phyloP scores from a whole-genome alignment of 1,140 invertebrate species.

The Aphelinus atriplicis region DNA sequence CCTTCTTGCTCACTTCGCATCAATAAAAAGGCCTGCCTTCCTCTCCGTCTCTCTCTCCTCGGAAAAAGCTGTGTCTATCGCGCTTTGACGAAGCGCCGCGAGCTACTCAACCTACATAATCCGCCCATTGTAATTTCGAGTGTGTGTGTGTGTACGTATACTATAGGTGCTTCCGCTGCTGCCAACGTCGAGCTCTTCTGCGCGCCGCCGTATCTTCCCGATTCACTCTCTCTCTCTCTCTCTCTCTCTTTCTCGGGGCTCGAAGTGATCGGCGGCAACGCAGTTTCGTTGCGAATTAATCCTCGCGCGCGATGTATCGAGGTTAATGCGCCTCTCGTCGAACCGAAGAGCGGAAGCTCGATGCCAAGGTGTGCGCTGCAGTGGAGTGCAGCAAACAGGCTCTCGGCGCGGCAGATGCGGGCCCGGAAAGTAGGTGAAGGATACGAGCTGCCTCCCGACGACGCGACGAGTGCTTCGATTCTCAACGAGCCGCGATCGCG shows the following conservation, averaged over 20 bases:
- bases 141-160: no score
- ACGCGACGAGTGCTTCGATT: no score
- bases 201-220: not conserved
- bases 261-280: slow-evolving; percentile 2
- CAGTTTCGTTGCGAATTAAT: slow-evolving; percentile 14
- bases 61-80: slow-evolving; percentile 15
- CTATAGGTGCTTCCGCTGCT: no score
- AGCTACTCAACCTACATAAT: slow-evolving; percentile 35
- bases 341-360: no score
- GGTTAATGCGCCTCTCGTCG: slow-evolving; percentile 24
- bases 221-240: not conserved
- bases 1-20: slow-evolving; percentile 10
- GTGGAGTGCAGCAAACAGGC: no score
- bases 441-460: no score
- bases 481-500: no score
- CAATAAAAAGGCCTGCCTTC: not conserved
- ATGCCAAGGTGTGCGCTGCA: no score
- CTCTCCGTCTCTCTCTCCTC: no score
- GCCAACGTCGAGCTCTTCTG: no score
- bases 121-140: slow-evolving; percentile 24
- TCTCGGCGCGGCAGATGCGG: no score
- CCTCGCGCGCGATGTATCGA: slow-evolving; percentile 8
- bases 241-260: not conserved
- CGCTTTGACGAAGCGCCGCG: slow-evolving; percentile 19
- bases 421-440: no score